phyloP scores from a whole-genome alignment of 2,113 vertebrate species.

The Circaetus gallicus region DNA sequence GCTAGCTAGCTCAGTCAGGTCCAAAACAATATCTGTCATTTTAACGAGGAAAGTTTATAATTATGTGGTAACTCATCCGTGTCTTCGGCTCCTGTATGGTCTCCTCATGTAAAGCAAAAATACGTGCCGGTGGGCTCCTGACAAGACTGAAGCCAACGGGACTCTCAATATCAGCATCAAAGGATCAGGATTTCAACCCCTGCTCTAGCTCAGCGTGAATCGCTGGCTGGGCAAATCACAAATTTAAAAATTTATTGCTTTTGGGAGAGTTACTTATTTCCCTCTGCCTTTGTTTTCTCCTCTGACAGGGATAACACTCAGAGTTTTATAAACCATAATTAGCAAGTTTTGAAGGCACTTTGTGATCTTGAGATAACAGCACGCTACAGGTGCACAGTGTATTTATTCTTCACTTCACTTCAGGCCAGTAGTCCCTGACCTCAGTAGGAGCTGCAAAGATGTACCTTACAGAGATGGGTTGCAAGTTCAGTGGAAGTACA shows the following conservation, averaged over 20 bases:
- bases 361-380: background rate
- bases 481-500: background rate
- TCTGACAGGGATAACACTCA: background rate
- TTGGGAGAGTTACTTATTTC: background rate
- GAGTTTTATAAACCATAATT: background rate
- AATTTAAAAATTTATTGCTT: background rate
- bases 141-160: background rate
- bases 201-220: background rate
- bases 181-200: background rate
- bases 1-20: background rate
- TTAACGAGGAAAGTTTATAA: background rate
- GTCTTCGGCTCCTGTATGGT: background rate
- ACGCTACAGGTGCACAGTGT: accelerated
- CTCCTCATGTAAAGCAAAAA: background rate
- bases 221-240: background rate
- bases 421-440: background rate
- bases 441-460: background rate
- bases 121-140: background rate
- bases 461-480: background rate
- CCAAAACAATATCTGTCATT: background rate
- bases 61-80: background rate
- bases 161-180: background rate
- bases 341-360: background rate
- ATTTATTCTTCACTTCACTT: background rate
- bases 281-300: background rate